These are phyloP conservation scores for Colinus virginianus DNA, from an alignment of 2,113 vertebrate genomes.

Conservation along the genomic window DNA sequence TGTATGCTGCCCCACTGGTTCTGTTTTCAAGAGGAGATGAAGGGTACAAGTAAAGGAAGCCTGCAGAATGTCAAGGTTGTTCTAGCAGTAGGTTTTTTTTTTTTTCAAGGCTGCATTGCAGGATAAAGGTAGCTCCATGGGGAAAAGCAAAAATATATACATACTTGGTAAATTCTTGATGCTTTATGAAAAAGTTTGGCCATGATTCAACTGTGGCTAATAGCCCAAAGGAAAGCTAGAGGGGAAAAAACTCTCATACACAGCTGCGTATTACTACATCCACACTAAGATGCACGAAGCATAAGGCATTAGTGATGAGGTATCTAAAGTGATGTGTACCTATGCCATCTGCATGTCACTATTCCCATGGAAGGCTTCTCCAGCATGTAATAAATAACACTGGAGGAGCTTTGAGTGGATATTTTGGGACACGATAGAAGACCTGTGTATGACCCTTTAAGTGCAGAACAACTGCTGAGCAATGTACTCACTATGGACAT, in stretches of 20 bases:
- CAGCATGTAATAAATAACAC: neutral
- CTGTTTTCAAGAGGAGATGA: conserved; percentile 38
- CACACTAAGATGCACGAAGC: accelerated
- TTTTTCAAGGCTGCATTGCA: conserved; percentile 54
- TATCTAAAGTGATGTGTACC: neutral
- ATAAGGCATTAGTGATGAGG: neutral
- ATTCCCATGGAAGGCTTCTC: neutral
- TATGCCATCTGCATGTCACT: accelerated
- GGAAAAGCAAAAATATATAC: conserved; percentile 36
- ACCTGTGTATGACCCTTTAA: neutral
- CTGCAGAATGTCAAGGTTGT: conserved; percentile 10
- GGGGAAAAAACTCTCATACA: neutral
- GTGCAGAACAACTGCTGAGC: neutral
- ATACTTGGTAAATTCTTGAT: conserved; percentile 72
- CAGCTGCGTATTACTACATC: neutral
- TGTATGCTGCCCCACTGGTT: accelerated
- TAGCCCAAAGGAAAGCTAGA: conserved; percentile 38
- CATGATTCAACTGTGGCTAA: conserved; percentile 58
- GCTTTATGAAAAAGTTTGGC: conserved; percentile 66
- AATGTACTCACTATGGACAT: neutral
- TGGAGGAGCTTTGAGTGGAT: neutral
- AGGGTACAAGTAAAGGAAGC: neutral
- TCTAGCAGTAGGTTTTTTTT: conserved; percentile 38
- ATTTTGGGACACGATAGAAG: neutral
- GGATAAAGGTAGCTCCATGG: conserved; percentile 33